A percentile compares a stretch with the other conserved stretches of the same genome.
These are phyloP conservation scores for Triplophysa yarkandensis DNA, from an alignment of 2,797 vertebrate genomes.

Conservation along the genomic window DNA sequence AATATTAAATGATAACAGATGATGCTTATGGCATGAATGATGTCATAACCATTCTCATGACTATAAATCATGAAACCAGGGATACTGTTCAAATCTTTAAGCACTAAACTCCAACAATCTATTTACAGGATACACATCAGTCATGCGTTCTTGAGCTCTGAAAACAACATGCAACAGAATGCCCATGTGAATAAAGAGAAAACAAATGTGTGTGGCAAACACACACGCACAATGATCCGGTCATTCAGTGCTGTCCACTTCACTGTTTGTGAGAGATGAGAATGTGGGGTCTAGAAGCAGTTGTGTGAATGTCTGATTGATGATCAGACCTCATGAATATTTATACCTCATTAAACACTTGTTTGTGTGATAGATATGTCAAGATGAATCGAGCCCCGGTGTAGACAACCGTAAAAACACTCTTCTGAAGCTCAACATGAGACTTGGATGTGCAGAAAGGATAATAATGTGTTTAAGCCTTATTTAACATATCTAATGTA, in stretches of 20 bases:
- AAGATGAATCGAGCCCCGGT: slow-evolving; percentile 1
- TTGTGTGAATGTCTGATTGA: slow-evolving; percentile 9
- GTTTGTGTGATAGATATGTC: slow-evolving; percentile 29
- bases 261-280: slow-evolving; percentile 18
- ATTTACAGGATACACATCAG: background rate
- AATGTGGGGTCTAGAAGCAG: background rate
- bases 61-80: background rate
- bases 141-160: background rate
- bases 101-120: too few relatives aligned
- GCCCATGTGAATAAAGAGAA: background rate
- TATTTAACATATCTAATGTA: background rate
- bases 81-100: too few relatives aligned
- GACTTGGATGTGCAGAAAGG: background rate
- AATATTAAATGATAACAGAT: too few relatives aligned
- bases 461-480: background rate
- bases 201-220: background rate
- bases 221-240: background rate
- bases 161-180: background rate
- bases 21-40: too few relatives aligned
- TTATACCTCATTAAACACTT: slow-evolving; percentile 35
- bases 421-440: background rate
- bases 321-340: slow-evolving; percentile 36
- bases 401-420: slow-evolving; percentile 1
- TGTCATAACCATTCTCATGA: background rate
- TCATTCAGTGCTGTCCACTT: slow-evolving; percentile 4